Conservation (phyloP, 2,888 invertebrate genomes). For the Machimus rusticus region DNA sequence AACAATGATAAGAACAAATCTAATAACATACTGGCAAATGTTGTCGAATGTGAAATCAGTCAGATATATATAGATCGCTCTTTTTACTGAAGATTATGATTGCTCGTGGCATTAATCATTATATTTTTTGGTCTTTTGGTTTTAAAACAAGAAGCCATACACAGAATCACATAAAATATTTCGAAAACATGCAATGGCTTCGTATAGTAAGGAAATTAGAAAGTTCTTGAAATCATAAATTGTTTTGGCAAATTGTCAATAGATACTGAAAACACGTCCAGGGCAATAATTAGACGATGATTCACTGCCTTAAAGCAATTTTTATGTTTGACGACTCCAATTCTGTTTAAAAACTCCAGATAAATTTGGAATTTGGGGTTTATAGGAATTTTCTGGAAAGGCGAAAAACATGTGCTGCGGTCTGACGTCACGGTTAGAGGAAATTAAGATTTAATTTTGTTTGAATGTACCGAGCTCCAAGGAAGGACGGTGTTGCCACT, state of each 20-base stretch:
- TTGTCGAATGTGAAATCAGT: no score
- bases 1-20: no score
- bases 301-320: neutral
- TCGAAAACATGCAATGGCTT: no score
- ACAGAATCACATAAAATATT: no score
- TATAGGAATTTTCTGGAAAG: neutral
- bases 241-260: neutral
- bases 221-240: neutral
- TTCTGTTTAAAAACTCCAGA: neutral
- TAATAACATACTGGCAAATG: no score
- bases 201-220: neutral
- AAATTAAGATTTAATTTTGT: neutral
- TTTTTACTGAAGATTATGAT: no score
- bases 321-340: neutral
- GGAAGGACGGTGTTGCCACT: neutral
- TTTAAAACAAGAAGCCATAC: no score
- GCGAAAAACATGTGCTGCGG: neutral
- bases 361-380: neutral
- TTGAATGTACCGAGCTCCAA: neutral
- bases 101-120: no score
- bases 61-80: no score
- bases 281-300: neutral
- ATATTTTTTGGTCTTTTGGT: no score
- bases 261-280: neutral
- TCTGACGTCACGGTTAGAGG: neutral